Base-by-base conservation (phyloP, 1,140 invertebrate species). In the Xylocopa sonorina region DNA sequence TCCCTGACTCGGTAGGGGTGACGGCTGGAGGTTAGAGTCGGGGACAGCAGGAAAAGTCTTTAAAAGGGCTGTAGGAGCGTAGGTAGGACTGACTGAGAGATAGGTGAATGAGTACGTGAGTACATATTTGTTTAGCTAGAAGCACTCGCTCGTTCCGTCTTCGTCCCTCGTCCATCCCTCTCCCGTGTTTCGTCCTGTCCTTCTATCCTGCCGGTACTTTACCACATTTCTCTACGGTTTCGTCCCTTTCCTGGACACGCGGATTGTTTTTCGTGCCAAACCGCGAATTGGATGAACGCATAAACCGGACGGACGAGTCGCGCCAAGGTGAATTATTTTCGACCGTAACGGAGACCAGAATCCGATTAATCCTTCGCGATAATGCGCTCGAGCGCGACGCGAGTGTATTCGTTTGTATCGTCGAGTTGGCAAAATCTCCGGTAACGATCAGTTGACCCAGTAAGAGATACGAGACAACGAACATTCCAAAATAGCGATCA, bases 81-180 rank as follows among this genome's bases (percentile, higher is more conserved):
- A 88, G 88, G 83, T 86, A 83, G 85, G 73, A 85, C 86, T 84
- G 88, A 87, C 87, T 86, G 89, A 73, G 85, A 91, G 91, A 92
- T 92, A 91, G 88, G 90, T 89, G 91, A 91, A 91, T 91, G 91
- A 92, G 91, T 92, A 90, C 89, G 91, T 91, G 91, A 92, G 91
- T 89, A 92, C 91, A 92, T 92, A 92, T 92, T 92, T 92, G 90
- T 91, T 91, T 91, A 92, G 90, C 87, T 91, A 91, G 91, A 92
- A 92, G 91, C 91, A 90, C 89, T 92, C 88, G 80, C 86, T 84
- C 71, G 76, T 84, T 89, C 76, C 69, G 69, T 86, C 87, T 80
- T 75, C 84, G 73, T 79, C 77, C 67, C 67, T 82, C 71, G 41
- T 53, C 73, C 75, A 69, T 64, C 21, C 57, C n/a, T n/a, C n/a